Conservation (phyloP, 2,113 vertebrate species). For the Piaya cayana region DNA sequence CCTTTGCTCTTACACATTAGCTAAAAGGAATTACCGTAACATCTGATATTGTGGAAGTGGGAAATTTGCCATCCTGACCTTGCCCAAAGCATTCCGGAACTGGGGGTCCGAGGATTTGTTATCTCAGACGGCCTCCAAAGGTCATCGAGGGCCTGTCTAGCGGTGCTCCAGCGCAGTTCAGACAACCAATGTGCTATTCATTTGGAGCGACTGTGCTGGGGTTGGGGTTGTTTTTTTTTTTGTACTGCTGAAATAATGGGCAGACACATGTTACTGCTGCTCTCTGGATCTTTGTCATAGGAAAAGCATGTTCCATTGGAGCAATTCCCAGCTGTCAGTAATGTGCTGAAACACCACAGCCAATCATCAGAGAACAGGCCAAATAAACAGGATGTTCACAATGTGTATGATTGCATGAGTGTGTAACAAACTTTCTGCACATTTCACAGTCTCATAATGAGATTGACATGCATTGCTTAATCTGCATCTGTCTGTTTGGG, state of each 20-base stretch:
- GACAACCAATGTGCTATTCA: slow-evolving; percentile 81
- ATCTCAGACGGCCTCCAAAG: slow-evolving; percentile 86
- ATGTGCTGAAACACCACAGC: slow-evolving; percentile 82
- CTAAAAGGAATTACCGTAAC: slow-evolving; percentile 95
- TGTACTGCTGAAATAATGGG: slow-evolving; percentile 66
- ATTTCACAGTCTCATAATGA: slow-evolving; percentile 76
- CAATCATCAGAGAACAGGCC: slow-evolving; percentile 79
- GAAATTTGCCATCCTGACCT: slow-evolving; percentile 91
- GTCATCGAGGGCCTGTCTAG: slow-evolving; percentile 71
- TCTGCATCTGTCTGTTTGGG: slow-evolving; percentile 74
- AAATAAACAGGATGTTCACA: slow-evolving; percentile 91
- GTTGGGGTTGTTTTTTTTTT: background rate
- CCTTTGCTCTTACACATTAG: slow-evolving; percentile 93
- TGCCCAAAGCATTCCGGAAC: slow-evolving; percentile 93
- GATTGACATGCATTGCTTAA: slow-evolving; percentile 76
- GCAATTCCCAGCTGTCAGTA: slow-evolving; percentile 91
- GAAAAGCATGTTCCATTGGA: slow-evolving; percentile 94
- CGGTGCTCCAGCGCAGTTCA: slow-evolving; percentile 39
- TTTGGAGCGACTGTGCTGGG: slow-evolving; percentile 73
- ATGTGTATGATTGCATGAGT: slow-evolving; percentile 82
- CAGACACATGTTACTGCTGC: slow-evolving; percentile 87
- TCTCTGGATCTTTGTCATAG: slow-evolving; percentile 87
- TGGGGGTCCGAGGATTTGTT: slow-evolving; percentile 87
- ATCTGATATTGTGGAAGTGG: slow-evolving; percentile 98
- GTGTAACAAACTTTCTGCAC: slow-evolving; percentile 79